Conservation (phyloP, 2,888 invertebrate species). For the Acleris holmiana region DNA sequence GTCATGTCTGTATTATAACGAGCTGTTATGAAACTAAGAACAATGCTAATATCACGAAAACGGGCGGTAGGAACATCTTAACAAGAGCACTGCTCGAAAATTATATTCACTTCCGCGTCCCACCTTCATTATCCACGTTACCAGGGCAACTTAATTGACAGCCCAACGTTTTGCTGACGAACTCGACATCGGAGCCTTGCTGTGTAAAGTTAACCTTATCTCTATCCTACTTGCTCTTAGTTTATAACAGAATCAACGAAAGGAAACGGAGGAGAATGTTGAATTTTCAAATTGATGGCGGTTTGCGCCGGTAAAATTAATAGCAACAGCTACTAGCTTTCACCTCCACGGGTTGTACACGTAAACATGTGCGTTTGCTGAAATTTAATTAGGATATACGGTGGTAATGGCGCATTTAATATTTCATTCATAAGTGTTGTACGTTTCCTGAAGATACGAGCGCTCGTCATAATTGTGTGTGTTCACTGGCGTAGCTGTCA, state of each 20-base stretch:
- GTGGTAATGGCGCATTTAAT: constrained; percentile 19
- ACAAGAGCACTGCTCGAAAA: constrained; percentile 14
- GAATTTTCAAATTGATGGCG: too few relatives aligned
- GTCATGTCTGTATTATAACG: not conserved
- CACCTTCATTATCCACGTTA: constrained; percentile 28
- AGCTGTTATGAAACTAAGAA: constrained; percentile 8
- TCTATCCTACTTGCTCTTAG: constrained; percentile 42
- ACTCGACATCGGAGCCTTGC: constrained; percentile 8
- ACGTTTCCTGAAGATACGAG: constrained; percentile 11
- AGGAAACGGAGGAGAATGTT: too few relatives aligned
- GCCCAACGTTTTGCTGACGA: constrained; percentile 33
- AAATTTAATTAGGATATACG: constrained; percentile 26
- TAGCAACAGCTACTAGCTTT: constrained; percentile 4
- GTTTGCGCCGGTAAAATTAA: constrained; percentile 26
- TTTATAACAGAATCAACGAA: constrained; percentile 46
- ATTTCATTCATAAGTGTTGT: constrained; percentile 24
- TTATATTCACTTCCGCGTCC: constrained; percentile 12
- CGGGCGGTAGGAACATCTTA: constrained; percentile 15
- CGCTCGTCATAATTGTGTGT: constrained; percentile 3
- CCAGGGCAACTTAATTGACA: constrained; percentile 38
- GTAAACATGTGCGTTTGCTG: constrained; percentile 27
- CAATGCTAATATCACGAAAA: constrained; percentile 6
- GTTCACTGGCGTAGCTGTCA: not conserved
- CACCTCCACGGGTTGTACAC: constrained; percentile 10
- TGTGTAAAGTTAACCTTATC: not conserved